Evolutionary conservation across 2,113 vertebrate species (phyloP).

Genomic region (Apodemus sylvaticus): DNA sequence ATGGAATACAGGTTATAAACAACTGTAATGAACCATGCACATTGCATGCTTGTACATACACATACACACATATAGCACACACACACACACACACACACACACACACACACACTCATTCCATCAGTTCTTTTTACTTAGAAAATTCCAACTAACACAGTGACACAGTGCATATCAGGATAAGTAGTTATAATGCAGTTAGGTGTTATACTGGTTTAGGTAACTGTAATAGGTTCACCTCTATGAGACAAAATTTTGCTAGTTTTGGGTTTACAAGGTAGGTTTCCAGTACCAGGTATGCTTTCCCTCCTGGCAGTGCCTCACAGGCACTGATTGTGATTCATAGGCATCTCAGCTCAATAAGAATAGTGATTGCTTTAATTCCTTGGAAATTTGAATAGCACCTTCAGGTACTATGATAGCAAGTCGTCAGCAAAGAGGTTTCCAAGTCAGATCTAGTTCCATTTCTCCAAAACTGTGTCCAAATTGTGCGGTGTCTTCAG

Average conservation of each 20-base stretch:
- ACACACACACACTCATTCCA: neutral
- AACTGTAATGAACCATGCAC: neutral
- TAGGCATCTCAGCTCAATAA: neutral
- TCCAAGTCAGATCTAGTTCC: neutral
- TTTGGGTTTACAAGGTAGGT: neutral
- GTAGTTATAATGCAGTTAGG: neutral
- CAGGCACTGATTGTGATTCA: neutral
- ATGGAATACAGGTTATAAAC: neutral
- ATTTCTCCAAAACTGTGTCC: neutral
- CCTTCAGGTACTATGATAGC: neutral
- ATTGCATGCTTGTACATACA: no score
- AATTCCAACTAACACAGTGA: neutral
- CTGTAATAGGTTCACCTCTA: neutral
- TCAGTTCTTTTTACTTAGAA: neutral
- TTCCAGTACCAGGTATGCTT: neutral
- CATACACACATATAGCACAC: neutral
- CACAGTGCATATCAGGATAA: neutral
- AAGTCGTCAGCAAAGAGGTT: neutral
- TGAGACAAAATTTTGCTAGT: neutral
- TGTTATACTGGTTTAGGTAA: neutral
- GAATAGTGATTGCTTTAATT: neutral
- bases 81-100: neutral
- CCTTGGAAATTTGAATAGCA: neutral
- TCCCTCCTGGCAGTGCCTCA: neutral
- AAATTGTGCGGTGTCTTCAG: neutral